phyloP scores from a whole-genome alignment of 2,113 vertebrate genomes.

The Pongo pygmaeus region DNA sequence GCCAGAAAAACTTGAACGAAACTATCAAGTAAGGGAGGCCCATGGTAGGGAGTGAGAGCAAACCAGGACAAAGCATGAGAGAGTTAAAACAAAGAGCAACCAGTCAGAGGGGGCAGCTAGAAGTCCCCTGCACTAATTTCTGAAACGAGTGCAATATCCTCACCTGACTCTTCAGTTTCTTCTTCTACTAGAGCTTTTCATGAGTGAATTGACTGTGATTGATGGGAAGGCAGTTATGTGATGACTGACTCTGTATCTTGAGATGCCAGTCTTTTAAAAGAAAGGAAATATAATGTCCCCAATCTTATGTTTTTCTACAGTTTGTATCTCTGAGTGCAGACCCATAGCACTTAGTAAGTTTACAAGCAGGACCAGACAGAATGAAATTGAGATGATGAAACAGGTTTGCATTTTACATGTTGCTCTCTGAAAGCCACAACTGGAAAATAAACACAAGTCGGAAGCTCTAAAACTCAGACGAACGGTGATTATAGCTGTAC shows the following conservation, averaged over 20 bases:
- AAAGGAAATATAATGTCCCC: neutral
- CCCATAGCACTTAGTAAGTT: neutral
- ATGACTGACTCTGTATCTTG: neutral
- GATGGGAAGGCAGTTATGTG: neutral
- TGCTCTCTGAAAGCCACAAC: neutral
- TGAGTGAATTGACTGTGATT: neutral
- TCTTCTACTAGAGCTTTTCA: neutral
- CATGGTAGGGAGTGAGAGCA: neutral
- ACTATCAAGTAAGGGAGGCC: neutral
- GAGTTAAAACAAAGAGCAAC: neutral
- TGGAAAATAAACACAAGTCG: constrained; percentile 55
- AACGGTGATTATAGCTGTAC: constrained; percentile 65
- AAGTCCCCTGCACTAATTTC: neutral
- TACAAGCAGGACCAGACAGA: neutral
- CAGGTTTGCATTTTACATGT: neutral
- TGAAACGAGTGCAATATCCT: neutral
- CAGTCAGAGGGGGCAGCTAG: neutral
- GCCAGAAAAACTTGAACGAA: neutral
- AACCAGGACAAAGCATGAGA: neutral
- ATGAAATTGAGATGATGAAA: neutral
- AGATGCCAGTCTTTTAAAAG: neutral
- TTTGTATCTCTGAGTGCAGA: neutral
- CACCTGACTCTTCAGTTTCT: neutral
- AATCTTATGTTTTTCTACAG: neutral
- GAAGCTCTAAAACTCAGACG: constrained; percentile 43